Conservation (phyloP, 2,113 vertebrate species). For the Pagrus major region DNA sequence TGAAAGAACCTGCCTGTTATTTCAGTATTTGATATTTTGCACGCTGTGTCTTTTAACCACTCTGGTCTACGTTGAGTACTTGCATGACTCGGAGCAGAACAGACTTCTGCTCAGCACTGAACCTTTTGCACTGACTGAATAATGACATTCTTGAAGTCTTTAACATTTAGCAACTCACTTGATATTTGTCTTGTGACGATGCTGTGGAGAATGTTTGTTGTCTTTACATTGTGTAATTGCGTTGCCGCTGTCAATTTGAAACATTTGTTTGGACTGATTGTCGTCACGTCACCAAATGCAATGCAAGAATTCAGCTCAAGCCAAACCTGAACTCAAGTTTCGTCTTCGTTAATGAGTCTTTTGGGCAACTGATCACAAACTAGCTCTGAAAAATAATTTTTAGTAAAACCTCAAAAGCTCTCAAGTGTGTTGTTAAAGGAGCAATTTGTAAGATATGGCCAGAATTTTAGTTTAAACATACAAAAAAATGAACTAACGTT, state of each 20-base stretch:
- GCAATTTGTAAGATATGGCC: too few species aligned
- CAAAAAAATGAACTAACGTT: too few species aligned
- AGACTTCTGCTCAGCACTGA: conserved; percentile 44
- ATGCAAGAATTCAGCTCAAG: neutral
- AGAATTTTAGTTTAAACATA: too few species aligned
- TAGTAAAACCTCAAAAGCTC: neutral
- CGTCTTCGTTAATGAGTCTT: neutral
- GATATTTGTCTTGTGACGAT: neutral
- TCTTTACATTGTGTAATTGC: conserved; percentile 4
- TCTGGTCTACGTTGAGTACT: neutral
- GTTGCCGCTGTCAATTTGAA: neutral
- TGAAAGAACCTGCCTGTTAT: conserved; percentile 7
- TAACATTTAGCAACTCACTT: conserved; percentile 39
- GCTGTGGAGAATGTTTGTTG: conserved; percentile 14
- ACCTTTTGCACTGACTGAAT: conserved; percentile 61
- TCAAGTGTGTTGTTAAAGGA: neutral
- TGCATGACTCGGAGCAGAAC: conserved; percentile 60
- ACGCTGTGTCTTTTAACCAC: conserved; percentile 41
- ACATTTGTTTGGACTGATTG: neutral
- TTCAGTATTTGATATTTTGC: conserved; percentile 50
- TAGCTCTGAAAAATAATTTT: neutral
- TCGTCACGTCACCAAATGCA: neutral
- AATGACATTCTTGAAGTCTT: neutral
- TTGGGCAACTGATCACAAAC: neutral
- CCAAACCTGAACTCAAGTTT: neutral